Base-by-base conservation (phyloP, 2,888 invertebrate species). In the Eulithis prunata region DNA sequence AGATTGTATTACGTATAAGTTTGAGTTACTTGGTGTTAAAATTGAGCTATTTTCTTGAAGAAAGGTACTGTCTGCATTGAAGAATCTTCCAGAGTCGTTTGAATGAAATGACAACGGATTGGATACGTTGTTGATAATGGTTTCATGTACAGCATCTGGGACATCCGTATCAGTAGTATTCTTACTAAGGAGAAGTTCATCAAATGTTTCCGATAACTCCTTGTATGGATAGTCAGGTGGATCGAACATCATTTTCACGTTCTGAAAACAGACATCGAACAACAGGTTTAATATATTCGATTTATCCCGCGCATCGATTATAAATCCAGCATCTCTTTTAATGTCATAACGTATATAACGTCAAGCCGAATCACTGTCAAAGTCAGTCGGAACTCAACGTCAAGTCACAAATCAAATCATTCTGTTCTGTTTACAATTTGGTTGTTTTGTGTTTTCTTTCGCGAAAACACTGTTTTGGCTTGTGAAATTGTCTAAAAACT, bases 171-270 rank as follows among this genome's bases (percentile, higher is more conserved):
- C 12, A 4, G 58, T 49, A 4, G 58, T 49, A 49, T 62, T 69
- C 64, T 77, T 80, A 54, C 70, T 84, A 46, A 88, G 85, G n/a
- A 91, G 76, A 63, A 90, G 77, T 68, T 87, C 85, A 59, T 83
- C 87, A 67, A 88, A 91, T 45, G 86, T 82, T 69, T 89, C 90
- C 65, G 87, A 79, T 69, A 91, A 73, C 60, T 91, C 91, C 75
- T 87, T 91, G 68, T 87, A 92, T 0, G 91, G 89, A 64, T 85
- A 91, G 73, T 92, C 92, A n/a, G 90, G 89, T 64, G 91, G 90
- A 79, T 92, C 91, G 71, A 90, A 93, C 91, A 93, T 92, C 88
- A 89, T 90, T 68, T 79, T 78, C 65, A 12, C 41, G 13, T 14
- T 36, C 66, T 62, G 62, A 51, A 49, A 49, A 21, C 11, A 49